Evolutionary conservation across 2,888 invertebrate genomes (phyloP).

Genomic region (Drosophila trichaetosa): DNA sequence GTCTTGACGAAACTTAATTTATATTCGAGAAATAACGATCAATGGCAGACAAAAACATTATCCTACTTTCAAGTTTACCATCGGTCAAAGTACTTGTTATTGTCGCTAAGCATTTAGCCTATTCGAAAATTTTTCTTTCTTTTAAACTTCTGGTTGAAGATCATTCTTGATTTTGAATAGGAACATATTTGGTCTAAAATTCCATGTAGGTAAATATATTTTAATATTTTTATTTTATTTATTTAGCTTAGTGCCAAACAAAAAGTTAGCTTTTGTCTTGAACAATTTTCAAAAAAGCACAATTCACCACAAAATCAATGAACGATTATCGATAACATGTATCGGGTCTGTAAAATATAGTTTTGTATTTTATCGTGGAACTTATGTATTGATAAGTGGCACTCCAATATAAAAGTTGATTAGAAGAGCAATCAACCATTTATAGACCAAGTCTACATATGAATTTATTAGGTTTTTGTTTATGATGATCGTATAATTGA

Average conservation of each 20-base stretch:
- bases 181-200: background rate
- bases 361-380: slow-evolving; percentile 7
- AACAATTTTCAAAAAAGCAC: background rate
- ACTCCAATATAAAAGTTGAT: slow-evolving; percentile 7
- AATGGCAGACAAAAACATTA: background rate
- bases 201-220: background rate
- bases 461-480: slow-evolving; percentile 18
- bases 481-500: background rate
- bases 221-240: background rate
- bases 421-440: background rate
- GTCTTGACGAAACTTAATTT: background rate
- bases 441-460: slow-evolving; percentile 44
- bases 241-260: background rate
- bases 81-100: background rate
- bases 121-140: background rate
- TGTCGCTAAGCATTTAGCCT: background rate
- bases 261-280: background rate
- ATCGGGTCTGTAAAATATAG: background rate
- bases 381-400: background rate
- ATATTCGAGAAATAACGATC: background rate
- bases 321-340: slow-evolving; percentile 10
- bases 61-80: background rate
- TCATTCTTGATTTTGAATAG: background rate
- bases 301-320: slow-evolving; percentile 4
- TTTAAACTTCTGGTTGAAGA: background rate